Conservation (phyloP, 2,113 vertebrate species). For the Myrmecobius fasciatus region DNA sequence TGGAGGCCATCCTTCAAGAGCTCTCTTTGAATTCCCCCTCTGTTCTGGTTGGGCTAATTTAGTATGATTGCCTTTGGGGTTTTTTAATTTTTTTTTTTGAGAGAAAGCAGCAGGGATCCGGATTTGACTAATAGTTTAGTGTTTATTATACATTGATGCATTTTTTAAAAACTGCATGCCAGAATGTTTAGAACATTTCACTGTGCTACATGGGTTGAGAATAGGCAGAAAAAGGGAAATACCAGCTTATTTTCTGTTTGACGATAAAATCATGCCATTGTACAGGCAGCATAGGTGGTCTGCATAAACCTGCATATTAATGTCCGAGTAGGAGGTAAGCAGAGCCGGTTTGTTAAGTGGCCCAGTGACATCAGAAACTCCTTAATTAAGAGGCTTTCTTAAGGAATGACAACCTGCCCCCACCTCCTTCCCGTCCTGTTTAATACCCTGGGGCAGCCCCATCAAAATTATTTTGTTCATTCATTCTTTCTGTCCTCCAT, state of each 20-base stretch:
- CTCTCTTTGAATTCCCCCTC: slow-evolving; percentile 57
- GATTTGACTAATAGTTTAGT: slow-evolving; percentile 30
- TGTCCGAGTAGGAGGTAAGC: slow-evolving; percentile 43
- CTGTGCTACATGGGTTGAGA: slow-evolving; percentile 49
- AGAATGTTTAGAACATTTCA: slow-evolving; percentile 43
- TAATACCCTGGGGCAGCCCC: slow-evolving; percentile 70
- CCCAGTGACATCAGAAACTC: slow-evolving; percentile 45
- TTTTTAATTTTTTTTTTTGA: not conserved
- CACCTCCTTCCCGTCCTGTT: slow-evolving; percentile 3
- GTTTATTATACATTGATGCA: not conserved
- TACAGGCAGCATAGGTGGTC: slow-evolving; percentile 46
- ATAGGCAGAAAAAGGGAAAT: not conserved
- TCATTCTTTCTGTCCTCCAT: slow-evolving; percentile 78
- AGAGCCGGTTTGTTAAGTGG: slow-evolving; percentile 39
- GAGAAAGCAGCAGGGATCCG: not conserved
- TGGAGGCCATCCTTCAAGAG: slow-evolving; percentile 41
- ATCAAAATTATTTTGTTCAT: slow-evolving; percentile 76
- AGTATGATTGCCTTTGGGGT: not conserved
- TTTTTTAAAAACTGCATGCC: slow-evolving; percentile 15
- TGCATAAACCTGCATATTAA: slow-evolving; percentile 42
- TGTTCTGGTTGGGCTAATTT: slow-evolving; percentile 5
- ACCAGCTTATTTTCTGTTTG: slow-evolving; percentile 25
- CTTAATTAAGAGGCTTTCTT: slow-evolving; percentile 58
- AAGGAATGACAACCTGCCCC: slow-evolving; percentile 35
- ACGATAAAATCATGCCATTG: slow-evolving; percentile 60